A percentile compares a stretch with the other conserved stretches of the same genome.
Conservation (phyloP, 2,113 vertebrate genomes). For the Limanda limanda region DNA sequence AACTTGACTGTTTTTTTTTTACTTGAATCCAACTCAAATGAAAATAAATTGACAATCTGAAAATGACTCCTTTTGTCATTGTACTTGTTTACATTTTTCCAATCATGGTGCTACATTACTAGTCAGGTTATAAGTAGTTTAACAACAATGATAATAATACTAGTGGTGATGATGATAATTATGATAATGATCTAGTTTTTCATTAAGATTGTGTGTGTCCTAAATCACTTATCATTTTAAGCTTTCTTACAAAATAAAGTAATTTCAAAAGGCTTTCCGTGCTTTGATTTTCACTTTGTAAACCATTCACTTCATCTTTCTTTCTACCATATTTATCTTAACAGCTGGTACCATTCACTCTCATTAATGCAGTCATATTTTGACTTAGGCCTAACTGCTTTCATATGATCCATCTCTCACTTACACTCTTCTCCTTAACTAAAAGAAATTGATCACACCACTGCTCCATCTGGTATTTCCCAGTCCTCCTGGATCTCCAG, state of each 20-base stretch:
- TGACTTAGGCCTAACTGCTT: background rate
- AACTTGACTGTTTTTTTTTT: constrained; percentile 76
- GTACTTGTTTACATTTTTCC: constrained; percentile 75
- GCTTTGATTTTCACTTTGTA: constrained; percentile 64
- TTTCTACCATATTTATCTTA: background rate
- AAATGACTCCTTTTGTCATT: constrained; percentile 77
- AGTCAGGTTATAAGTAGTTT: constrained; percentile 45
- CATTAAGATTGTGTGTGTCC: constrained; percentile 68
- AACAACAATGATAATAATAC: constrained; percentile 76
- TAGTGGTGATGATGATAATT: constrained; percentile 76
- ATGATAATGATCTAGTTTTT: constrained; percentile 61
- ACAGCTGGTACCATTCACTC: background rate
- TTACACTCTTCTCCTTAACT: background rate
- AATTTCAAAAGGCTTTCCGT: constrained; percentile 74
- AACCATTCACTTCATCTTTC: background rate
- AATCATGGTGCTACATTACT: constrained; percentile 61
- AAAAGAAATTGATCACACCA: background rate
- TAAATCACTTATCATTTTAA: constrained; percentile 59
- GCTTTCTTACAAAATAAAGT: constrained; percentile 77
- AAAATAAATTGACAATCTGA: constrained; percentile 81
- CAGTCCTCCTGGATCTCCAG: constrained; percentile 75
- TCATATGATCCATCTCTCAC: constrained; percentile 10
- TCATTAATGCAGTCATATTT: background rate
- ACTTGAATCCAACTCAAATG: constrained; percentile 74
- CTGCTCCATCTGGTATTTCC: constrained; percentile 33